These are phyloP conservation scores for Iguana delicatissima DNA, from an alignment of 2,797 vertebrate species.

Conservation along the genomic window DNA sequence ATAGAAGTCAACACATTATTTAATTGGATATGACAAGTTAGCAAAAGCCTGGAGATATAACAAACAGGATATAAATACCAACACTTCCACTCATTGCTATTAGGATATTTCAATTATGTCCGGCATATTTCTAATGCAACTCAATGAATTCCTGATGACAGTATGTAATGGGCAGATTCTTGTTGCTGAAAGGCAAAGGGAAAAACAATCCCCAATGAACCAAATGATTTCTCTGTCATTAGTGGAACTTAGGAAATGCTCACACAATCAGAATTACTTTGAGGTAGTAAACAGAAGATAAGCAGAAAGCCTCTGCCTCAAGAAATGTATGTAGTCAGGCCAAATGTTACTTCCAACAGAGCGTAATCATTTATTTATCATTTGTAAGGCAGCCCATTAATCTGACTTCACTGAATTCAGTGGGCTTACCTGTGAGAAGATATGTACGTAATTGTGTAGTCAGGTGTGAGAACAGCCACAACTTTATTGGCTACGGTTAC, in stretches of 20 bases:
- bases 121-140: conserved; percentile 16
- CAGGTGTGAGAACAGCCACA: no score
- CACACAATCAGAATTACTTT: conserved; percentile 12
- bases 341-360: not conserved
- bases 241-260: conserved; percentile 4
- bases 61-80: not conserved
- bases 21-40: conserved; percentile 10
- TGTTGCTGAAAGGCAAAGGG: not conserved
- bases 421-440: not conserved
- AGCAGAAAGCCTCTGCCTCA: not conserved
- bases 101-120: conserved; percentile 12
- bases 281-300: not conserved
- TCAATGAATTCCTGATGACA: conserved; percentile 11
- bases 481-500: no score
- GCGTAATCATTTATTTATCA: not conserved
- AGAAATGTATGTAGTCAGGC: not conserved
- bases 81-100: not conserved
- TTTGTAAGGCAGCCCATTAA: not conserved
- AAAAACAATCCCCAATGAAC: not conserved
- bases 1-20: conserved; percentile 19
- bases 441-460: no score
- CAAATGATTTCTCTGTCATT: conserved; percentile 33
- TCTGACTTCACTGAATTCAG: not conserved
- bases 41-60: conserved; percentile 14
- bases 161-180: not conserved